Percentiles rank a stretch among this genome's conserved stretches.
These are phyloP conservation scores for Brenthis ino DNA, from an alignment of 2,888 invertebrate species.

Conservation along the genomic window DNA sequence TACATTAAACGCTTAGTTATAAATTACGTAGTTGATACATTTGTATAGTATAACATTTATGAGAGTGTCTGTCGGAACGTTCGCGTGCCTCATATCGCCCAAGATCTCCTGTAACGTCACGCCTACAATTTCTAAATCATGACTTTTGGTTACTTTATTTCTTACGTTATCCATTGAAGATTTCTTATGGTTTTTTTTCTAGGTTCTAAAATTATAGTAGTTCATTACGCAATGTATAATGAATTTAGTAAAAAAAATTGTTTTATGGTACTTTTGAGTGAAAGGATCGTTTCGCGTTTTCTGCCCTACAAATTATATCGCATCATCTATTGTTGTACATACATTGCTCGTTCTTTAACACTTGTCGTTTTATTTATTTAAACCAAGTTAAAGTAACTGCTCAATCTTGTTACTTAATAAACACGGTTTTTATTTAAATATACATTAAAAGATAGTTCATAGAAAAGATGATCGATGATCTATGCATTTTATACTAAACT, in stretches of 20 bases:
- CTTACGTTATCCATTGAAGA: neutral
- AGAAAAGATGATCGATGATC: too few relatives aligned
- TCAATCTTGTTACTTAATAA: too few relatives aligned
- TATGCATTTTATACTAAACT: too few relatives aligned
- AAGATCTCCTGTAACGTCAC: slow-evolving; percentile 40
- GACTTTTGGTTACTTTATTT: neutral
- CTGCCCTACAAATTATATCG: slow-evolving; percentile 39
- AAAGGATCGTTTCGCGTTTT: slow-evolving; percentile 33
- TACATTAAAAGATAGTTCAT: too few relatives aligned
- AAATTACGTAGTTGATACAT: slow-evolving; percentile 38
- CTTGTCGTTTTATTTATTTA: slow-evolving; percentile 17
- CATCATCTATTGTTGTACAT: slow-evolving; percentile 36
- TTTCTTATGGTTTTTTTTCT: neutral
- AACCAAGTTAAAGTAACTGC: neutral
- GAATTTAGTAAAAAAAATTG: neutral
- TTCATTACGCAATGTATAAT: slow-evolving; percentile 13
- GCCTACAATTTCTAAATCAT: slow-evolving; percentile 33
- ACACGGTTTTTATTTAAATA: too few relatives aligned
- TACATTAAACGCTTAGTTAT: slow-evolving; percentile 36
- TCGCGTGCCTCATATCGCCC: slow-evolving; percentile 43
- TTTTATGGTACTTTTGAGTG: slow-evolving; percentile 6
- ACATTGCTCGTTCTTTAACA: slow-evolving; percentile 36
- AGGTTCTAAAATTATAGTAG: neutral
- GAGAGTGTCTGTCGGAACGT: slow-evolving; percentile 40
- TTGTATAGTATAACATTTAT: slow-evolving; percentile 38